Percentiles rank a stretch among this genome's conserved stretches.
phyloP scores from a whole-genome alignment of 2,888 invertebrate genomes.

The Galeopsomyia nigrocyanea region DNA sequence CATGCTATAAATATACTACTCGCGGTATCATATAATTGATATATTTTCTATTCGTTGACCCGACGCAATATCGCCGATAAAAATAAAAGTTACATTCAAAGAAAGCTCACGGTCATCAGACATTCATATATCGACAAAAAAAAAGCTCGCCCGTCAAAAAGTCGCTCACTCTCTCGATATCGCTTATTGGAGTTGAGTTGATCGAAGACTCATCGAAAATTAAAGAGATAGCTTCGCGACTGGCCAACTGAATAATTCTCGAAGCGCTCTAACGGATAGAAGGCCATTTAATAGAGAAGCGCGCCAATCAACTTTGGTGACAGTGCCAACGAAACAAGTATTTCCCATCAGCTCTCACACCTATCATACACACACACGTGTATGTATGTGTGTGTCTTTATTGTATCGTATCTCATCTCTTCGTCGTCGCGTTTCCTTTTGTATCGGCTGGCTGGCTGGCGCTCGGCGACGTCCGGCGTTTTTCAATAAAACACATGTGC shows the following conservation, averaged over 20 bases:
- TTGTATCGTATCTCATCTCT: slow-evolving; percentile 12
- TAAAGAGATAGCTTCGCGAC: slow-evolving; percentile 7
- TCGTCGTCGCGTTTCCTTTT: slow-evolving; percentile 12
- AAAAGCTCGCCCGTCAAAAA: no score
- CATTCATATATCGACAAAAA: no score
- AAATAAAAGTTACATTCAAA: no score
- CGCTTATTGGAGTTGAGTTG: background rate
- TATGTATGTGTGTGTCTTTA: background rate
- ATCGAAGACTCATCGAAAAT: slow-evolving; percentile 18
- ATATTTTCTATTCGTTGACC: no score
- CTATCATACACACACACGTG: background rate
- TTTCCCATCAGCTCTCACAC: slow-evolving; percentile 60
- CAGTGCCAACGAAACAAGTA: slow-evolving; percentile 63
- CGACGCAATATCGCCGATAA: no score
- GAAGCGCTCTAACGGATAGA: slow-evolving; percentile 49
- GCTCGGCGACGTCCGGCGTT: background rate
- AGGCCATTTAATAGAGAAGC: slow-evolving; percentile 60
- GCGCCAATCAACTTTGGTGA: slow-evolving; percentile 63
- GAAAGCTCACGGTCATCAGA: no score
- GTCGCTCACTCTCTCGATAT: background rate
- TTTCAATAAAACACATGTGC: background rate
- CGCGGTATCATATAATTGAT: no score
- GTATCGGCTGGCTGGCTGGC: background rate
- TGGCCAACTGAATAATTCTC: slow-evolving; percentile 50
- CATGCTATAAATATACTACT: no score